Percentiles rank a stretch among this genome's conserved stretches.
Conservation (phyloP, 2,113 vertebrate species). For the Euleptes europaea region DNA sequence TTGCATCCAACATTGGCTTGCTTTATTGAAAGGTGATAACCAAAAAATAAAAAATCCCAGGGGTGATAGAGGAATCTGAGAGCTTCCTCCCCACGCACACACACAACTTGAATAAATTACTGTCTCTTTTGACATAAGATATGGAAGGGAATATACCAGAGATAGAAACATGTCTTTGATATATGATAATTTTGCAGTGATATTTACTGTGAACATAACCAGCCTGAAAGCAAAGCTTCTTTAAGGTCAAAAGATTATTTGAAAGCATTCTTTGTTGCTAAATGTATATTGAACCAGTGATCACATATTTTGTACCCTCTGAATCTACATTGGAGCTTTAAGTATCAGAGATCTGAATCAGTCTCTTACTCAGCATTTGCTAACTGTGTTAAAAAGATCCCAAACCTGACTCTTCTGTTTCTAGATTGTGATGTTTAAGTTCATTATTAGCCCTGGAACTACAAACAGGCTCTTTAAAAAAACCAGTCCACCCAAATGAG, state of each 20-base stretch:
- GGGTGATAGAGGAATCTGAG: neutral
- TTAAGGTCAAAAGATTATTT: neutral
- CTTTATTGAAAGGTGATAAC: conserved; percentile 42
- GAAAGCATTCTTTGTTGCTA: neutral
- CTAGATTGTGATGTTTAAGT: neutral
- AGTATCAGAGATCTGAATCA: neutral
- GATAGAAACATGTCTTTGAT: neutral
- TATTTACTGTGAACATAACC: neutral
- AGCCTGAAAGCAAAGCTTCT: neutral
- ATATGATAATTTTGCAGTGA: neutral
- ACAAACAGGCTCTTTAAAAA: neutral
- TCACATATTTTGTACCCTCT: neutral
- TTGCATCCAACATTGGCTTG: conserved; percentile 10
- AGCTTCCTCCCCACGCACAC: neutral
- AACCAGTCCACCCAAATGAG: neutral
- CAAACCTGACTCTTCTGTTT: neutral
- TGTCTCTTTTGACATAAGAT: neutral
- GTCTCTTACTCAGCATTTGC: neutral
- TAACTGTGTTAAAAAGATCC: neutral
- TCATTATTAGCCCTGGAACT: neutral
- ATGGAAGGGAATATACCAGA: neutral
- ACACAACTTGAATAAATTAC: neutral
- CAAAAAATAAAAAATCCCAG: conserved; percentile 14
- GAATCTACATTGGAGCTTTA: neutral
- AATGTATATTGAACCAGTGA: neutral